Conservation (phyloP, 2,113 vertebrate species). For the Nycticebus coucang region DNA sequence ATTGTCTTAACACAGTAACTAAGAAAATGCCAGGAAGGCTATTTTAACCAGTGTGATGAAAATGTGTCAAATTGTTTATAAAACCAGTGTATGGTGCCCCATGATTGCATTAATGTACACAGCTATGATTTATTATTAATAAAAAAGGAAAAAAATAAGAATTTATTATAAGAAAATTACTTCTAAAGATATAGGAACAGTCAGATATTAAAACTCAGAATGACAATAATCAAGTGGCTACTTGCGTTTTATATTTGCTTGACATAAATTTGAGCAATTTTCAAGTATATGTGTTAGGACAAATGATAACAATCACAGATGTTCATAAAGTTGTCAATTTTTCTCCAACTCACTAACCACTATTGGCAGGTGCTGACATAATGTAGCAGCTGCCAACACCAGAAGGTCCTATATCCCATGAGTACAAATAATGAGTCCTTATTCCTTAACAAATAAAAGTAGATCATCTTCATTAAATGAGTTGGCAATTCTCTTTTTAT, state of each 20-base stretch:
- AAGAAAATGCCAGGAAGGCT: too few relatives aligned
- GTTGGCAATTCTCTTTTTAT: slow-evolving; percentile 40
- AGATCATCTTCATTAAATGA: slow-evolving; percentile 67
- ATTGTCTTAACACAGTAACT: too few relatives aligned
- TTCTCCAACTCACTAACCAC: slow-evolving; percentile 66
- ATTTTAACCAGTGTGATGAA: too few relatives aligned
- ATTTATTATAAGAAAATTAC: background rate
- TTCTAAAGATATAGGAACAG: background rate
- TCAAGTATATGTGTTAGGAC: slow-evolving; percentile 24
- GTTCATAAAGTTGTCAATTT: slow-evolving; percentile 14
- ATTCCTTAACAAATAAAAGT: slow-evolving; percentile 70
- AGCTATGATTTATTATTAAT: too few relatives aligned
- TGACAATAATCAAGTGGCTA: background rate
- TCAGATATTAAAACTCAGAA: slow-evolving; percentile 7
- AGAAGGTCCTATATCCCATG: slow-evolving; percentile 31
- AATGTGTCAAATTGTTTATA: too few relatives aligned
- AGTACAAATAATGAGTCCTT: slow-evolving; percentile 64
- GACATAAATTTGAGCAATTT: background rate
- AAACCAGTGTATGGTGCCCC: too few relatives aligned
- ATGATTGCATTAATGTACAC: too few relatives aligned
- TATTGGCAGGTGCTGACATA: slow-evolving; percentile 44
- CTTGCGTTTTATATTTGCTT: background rate
- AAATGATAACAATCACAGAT: background rate
- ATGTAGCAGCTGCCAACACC: slow-evolving; percentile 41
- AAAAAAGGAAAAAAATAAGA: too few relatives aligned